Conservation (phyloP, 1,140 invertebrate genomes). For the Pachypeltis micranthus region DNA sequence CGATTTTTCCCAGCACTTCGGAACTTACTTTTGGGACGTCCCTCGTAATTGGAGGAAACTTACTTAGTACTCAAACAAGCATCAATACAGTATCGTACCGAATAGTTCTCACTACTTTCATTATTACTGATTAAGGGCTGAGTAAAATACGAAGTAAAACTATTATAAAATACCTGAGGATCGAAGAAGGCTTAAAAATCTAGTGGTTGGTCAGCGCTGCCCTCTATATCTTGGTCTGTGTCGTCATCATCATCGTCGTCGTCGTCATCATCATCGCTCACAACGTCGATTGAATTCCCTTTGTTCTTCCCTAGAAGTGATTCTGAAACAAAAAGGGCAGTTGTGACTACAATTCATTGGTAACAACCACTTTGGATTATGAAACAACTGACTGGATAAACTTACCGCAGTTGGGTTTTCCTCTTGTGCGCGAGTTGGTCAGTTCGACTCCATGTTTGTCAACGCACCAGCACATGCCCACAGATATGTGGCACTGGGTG, state of each 20-base stretch:
- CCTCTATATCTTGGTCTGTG: conserved; percentile 54
- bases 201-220: conserved; percentile 62
- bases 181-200: conserved; percentile 46
- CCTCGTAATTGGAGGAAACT: too few species aligned
- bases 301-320: conserved; percentile 38
- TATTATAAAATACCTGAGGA: conserved; percentile 5
- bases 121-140: too few species aligned
- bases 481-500: conserved; percentile 71
- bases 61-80: too few species aligned
- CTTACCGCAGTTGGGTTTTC: conserved; percentile 77
- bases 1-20: too few species aligned
- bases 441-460: conserved; percentile 83
- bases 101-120: too few species aligned
- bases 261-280: conserved; percentile 36
- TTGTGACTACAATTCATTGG: neutral
- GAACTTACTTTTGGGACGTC: too few species aligned
- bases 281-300: conserved; percentile 30
- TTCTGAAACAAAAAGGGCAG: conserved; percentile 19
- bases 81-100: too few species aligned
- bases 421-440: conserved; percentile 65
- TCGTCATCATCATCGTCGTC: conserved; percentile 57
- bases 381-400: conserved; percentile 20
- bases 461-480: conserved; percentile 84
- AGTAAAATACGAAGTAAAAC: too few species aligned
- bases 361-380: neutral